Evolutionary conservation across 2,888 invertebrate species (phyloP), one percentile per base, ranked within the genome.

Genomic region (Ophraella communa): DNA sequence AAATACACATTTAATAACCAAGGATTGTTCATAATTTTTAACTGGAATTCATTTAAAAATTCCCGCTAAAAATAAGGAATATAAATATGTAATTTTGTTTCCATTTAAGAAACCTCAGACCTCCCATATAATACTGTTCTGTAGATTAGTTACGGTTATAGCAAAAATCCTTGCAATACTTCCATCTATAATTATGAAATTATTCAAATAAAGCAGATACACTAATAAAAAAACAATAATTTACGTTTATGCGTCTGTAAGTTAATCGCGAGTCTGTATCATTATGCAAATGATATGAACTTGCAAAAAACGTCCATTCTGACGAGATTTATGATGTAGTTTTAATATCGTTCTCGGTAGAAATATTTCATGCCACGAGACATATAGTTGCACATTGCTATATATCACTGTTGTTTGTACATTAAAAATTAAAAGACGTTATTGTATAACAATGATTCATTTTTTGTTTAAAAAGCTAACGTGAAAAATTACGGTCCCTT

Each of bases 281-380:
- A 68, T 68, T 68, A 68, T 68, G 68, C 60, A 68, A 68, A 68
- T 68, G 56, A 62, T 68, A 66, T 55, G 62, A 64, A 59, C 62
- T 57, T 64, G 66, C 64, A 64, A 66, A 68, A n/a, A 64, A 68
- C 62, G 59, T 68, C 64, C 64, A 62, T 62, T 66, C 53, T 64
- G 53, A 23, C 18, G 45, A 56, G 56, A 66, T 68, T 68, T 66
- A 66, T 66, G 64, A 44, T 10, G 62, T 55, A 61, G 66, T 66
- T 35, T 65, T 60, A 60, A 57, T 66, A 65, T 58, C 61, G 58
- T 64, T 56, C 39, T 17, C 42, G 30, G 27, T 44, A 55, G 45
- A 61, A 58, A 58, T 65, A 45, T 57, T 44, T 56, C 42, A 27
- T 56, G n/a, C 11, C 56, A 56, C 20, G 39, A 14, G 17, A n/a